Percentiles rank a stretch among this genome's conserved stretches.
Conservation (phyloP, 23 tunicate species). For the Botrylloides violaceus region DNA sequence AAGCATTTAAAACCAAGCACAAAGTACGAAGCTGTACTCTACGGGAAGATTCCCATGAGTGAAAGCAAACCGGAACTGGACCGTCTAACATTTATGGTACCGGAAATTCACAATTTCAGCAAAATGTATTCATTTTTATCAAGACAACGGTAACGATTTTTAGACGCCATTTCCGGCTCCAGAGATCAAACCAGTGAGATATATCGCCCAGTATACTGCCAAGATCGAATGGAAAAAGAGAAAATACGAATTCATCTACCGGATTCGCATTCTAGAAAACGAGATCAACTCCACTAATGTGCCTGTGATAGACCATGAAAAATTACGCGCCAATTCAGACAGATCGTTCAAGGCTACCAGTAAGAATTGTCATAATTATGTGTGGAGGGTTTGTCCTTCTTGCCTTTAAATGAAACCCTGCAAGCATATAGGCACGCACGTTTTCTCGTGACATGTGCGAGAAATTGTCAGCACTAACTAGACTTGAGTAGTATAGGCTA, state of each 20-base stretch:
- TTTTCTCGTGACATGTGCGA: too few species aligned
- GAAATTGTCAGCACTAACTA: too few species aligned
- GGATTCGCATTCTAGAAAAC: background rate
- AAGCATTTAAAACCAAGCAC: background rate
- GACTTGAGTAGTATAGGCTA: too few species aligned
- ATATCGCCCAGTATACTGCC: background rate
- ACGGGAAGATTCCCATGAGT: background rate
- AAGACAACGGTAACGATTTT: background rate
- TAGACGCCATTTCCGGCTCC: conserved; percentile 20
- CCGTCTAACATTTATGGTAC: background rate
- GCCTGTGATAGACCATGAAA: background rate
- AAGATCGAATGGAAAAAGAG: conserved; percentile 4
- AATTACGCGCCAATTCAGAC: background rate
- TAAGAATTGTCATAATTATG: too few species aligned
- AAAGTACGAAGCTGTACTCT: background rate
- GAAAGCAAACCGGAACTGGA: background rate
- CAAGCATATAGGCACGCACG: too few species aligned
- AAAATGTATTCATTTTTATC: too few species aligned
- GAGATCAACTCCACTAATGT: background rate
- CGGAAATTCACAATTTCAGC: too few species aligned
- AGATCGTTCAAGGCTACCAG: background rate
- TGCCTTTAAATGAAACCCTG: too few species aligned
- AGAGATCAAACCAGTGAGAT: conserved; percentile 9
- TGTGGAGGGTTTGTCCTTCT: too few species aligned
- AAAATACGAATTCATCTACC: background rate